Percentiles rank a stretch among this genome's conserved stretches.
Conservation (phyloP, 2,888 invertebrate genomes). For the Pammene fasciana region DNA sequence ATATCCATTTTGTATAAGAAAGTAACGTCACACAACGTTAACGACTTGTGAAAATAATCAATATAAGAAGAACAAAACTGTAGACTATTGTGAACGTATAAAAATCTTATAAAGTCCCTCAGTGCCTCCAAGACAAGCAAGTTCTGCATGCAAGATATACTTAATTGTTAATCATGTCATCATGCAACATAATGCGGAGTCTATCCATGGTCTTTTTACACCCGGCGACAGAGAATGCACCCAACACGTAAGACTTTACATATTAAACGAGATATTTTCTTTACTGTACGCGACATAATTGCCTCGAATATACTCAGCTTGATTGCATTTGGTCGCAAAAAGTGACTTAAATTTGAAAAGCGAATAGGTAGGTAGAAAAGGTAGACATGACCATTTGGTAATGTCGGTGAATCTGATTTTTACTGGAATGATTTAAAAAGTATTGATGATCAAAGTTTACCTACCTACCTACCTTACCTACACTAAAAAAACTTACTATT, state of each 20-base stretch:
- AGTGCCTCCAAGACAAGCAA: too few species aligned
- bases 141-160: too few species aligned
- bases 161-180: background rate
- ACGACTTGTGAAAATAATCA: too few species aligned
- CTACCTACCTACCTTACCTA: too few species aligned
- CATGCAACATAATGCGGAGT: background rate
- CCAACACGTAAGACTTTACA: slow-evolving; percentile 5
- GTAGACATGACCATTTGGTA: slow-evolving; percentile 5
- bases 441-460: too few species aligned
- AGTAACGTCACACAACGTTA: too few species aligned
- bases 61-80: too few species aligned
- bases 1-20: too few species aligned
- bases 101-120: too few species aligned
- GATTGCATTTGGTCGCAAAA: slow-evolving; percentile 69
- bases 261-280: slow-evolving; percentile 3
- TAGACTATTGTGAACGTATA: too few species aligned
- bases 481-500: too few species aligned
- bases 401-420: background rate
- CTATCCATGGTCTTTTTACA: slow-evolving; percentile 53
- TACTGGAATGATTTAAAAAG: background rate
- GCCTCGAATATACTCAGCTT: slow-evolving; percentile 63
- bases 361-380: too few species aligned
- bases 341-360: slow-evolving; percentile 54
- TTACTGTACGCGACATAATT: slow-evolving; percentile 63
- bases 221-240: slow-evolving; percentile 43